Evolutionary conservation across 2,888 invertebrate genomes (phyloP), one percentile per base, ranked within the genome.

Genomic region (Nephrotoma flavescens): DNA sequence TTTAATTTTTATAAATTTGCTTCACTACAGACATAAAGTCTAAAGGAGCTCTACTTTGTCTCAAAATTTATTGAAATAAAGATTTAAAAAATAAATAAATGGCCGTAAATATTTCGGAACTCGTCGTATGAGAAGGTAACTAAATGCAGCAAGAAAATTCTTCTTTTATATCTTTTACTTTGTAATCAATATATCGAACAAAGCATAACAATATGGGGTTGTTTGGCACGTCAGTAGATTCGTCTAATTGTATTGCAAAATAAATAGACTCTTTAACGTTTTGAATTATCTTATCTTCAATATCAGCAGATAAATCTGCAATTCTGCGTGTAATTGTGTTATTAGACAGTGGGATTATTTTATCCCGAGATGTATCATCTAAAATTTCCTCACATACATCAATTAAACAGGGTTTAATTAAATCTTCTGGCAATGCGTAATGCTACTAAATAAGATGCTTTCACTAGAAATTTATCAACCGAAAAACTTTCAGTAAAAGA

Each of bases 91-190:
- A n/a, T n/a, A n/a, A n/a, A n/a, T n/a, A n/a, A n/a, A n/a, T n/a
- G 71, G 88, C 88, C 41, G 87, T 85, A 87, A 89, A 89, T 86
- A 89, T 88, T 31, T 31, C 31, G 31, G 31, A 31, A 31, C 31
- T 86, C 89, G 88, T 45, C 86, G 47, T 41, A 88, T 88, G 15
- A 87, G 88, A 42, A 87, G 87, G 85, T 87, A 87, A 84, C 84
- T 42, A 87, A 88, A 83, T 86, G 87, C 88, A 88, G 86, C 88
- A 88, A 86, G 89, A 87, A 87, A 89, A 87, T 57, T 88, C 88
- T 86, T 89, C 89, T 87, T 86, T 86, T 45, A 87, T 86, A 87
- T 88, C 86, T 87, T 57, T 87, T 41, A 71, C 11, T 15, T 86
- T 42, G 71, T 87, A 87, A 86, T 87, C 87, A 85, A 88, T 87